Evolutionary conservation across 2,888 invertebrate genomes (phyloP).

Genomic region (Scrobipalpa costella): DNA sequence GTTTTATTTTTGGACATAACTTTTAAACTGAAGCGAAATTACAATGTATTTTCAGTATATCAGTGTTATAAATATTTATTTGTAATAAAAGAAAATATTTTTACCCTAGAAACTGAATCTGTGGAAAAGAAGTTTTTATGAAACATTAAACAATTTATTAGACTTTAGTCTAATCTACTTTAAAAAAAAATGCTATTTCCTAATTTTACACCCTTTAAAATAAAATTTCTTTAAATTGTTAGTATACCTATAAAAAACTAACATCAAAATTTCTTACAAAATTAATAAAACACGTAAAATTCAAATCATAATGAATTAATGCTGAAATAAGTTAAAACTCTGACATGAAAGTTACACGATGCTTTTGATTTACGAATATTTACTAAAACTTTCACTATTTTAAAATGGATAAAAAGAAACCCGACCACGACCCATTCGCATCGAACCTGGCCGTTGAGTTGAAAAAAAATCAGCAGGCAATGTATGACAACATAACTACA

Average conservation of each 20-base stretch:
- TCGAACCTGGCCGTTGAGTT: slow-evolving; percentile 40
- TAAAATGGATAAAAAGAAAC: neutral
- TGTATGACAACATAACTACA: slow-evolving; percentile 42
- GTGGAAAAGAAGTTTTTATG: too few relatives aligned
- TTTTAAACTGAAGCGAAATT: too few relatives aligned
- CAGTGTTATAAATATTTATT: too few relatives aligned
- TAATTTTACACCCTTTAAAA: too few relatives aligned
- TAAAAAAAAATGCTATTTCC: too few relatives aligned
- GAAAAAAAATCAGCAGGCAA: slow-evolving; percentile 46
- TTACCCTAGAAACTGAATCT: too few relatives aligned
- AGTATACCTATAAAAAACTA: too few relatives aligned
- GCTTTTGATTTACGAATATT: neutral
- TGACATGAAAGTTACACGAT: slow-evolving; percentile 15
- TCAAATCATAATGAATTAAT: neutral
- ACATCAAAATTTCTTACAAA: too few relatives aligned
- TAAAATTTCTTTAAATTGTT: too few relatives aligned
- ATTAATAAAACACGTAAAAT: neutral
- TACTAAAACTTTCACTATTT: neutral
- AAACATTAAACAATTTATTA: too few relatives aligned
- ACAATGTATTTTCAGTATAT: neutral
- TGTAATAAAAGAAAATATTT: too few relatives aligned
- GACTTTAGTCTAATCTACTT: neutral
- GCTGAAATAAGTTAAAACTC: too few relatives aligned
- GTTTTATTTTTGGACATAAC: neutral
- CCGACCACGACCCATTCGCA: slow-evolving; percentile 36